Conservation (phyloP, 2,888 invertebrate species). For the Petrophora chlorosata region DNA sequence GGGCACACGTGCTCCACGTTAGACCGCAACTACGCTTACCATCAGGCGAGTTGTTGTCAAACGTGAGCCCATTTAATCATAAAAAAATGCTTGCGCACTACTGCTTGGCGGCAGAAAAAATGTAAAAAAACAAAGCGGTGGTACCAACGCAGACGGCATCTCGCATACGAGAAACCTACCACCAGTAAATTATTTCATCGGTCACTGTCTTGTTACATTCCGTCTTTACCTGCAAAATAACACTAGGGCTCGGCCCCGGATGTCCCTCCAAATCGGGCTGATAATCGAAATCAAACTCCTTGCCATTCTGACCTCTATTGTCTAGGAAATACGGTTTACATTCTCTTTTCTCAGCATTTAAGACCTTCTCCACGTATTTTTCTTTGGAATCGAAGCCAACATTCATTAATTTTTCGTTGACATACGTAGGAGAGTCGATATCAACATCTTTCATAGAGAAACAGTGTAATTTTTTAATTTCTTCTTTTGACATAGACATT, state of each 20-base stretch:
- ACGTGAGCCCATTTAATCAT: no score
- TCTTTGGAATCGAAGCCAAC: slow-evolving; percentile 67
- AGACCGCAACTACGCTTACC: no score
- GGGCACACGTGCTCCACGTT: no score
- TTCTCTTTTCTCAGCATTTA: slow-evolving; percentile 41
- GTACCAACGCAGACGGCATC: no score
- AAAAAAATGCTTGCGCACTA: no score
- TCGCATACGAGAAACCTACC: no score
- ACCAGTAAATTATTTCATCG: no score
- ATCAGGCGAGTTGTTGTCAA: no score
- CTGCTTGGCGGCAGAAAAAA: no score
- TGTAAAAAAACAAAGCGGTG: no score
- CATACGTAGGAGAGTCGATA: slow-evolving; percentile 61
- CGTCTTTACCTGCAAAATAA: slow-evolving; percentile 91
- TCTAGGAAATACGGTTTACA: slow-evolving; percentile 64
- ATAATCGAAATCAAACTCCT: slow-evolving; percentile 91
- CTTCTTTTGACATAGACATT: slow-evolving; percentile 44
- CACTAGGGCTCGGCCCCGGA: slow-evolving; percentile 96
- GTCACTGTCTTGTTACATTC: no score
- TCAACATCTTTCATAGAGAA: slow-evolving; percentile 78
- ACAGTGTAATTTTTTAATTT: slow-evolving; percentile 63
- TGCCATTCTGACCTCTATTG: slow-evolving; percentile 48
- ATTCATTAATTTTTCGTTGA: slow-evolving; percentile 64
- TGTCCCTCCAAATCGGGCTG: slow-evolving; percentile 92
- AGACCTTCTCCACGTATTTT: slow-evolving; percentile 55